These are phyloP conservation scores for Paradoxurus hermaphroditus DNA, from an alignment of 2,113 vertebrate genomes.

Conservation along the genomic window DNA sequence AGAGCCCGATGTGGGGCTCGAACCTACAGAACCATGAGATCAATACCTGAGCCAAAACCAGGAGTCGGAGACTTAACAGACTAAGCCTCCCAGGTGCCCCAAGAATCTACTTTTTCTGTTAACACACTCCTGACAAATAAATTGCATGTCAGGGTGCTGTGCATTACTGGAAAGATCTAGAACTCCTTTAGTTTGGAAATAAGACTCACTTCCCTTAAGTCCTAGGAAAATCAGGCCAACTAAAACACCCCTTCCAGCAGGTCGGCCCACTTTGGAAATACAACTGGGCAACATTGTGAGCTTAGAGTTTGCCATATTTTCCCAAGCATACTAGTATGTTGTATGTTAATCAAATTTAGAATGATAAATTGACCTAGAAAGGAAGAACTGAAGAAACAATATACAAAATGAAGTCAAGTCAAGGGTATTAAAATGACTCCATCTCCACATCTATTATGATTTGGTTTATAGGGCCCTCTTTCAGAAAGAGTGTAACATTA, in stretches of 20 bases:
- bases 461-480: neutral
- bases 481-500: slow-evolving; percentile 7
- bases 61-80: too few species aligned
- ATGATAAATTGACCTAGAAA: slow-evolving; percentile 27
- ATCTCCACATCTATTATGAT: neutral
- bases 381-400: slow-evolving; percentile 37
- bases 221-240: neutral
- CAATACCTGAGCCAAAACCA: too few species aligned
- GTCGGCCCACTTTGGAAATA: neutral
- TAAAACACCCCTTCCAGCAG: neutral
- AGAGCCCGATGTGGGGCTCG: too few species aligned
- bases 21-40: too few species aligned
- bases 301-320: neutral
- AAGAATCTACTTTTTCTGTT: neutral
- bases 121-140: neutral
- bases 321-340: neutral
- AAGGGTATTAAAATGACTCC: slow-evolving; percentile 10
- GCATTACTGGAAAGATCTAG: neutral
- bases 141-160: neutral
- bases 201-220: slow-evolving; percentile 24
- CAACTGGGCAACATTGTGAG: neutral
- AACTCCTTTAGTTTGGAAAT: slow-evolving; percentile 5
- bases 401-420: slow-evolving; percentile 24
- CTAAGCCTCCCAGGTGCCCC: too few species aligned
- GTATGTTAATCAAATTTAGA: slow-evolving; percentile 18